A percentile compares a stretch with the other conserved stretches of the same genome.
Conservation (phyloP, 1,140 invertebrate species). For the Galleria mellonella region DNA sequence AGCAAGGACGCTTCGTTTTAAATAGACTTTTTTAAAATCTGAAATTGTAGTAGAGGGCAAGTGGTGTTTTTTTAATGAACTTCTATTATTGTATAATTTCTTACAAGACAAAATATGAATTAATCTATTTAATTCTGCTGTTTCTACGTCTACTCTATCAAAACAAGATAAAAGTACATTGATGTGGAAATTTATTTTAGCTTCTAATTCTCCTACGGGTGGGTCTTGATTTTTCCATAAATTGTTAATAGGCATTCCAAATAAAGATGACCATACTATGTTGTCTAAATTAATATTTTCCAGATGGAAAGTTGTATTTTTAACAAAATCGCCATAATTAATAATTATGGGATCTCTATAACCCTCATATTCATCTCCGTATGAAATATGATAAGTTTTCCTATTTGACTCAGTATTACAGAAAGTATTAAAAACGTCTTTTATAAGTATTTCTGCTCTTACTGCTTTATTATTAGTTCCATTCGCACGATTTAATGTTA, state of each 20-base stretch:
- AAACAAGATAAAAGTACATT: conserved; percentile 53
- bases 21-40: conserved; percentile 55
- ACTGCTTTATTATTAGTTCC: conserved; percentile 21
- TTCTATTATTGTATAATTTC: conserved; percentile 58
- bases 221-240: conserved; percentile 36
- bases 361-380: conserved; percentile 50
- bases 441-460: conserved; percentile 40
- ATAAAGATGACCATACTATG: conserved; percentile 33
- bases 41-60: conserved; percentile 30
- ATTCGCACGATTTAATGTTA: conserved; percentile 20
- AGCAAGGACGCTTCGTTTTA: conserved; percentile 53
- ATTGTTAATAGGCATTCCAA: conserved; percentile 44
- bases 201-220: conserved; percentile 31
- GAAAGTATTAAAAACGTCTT: conserved; percentile 39
- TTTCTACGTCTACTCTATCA: conserved; percentile 51
- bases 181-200: conserved; percentile 53
- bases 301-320: conserved; percentile 53
- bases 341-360: conserved; percentile 48
- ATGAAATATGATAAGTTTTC: conserved; percentile 45
- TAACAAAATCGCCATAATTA: conserved; percentile 44
- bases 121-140: conserved; percentile 41
- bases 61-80: conserved; percentile 43
- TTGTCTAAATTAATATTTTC: conserved; percentile 48
- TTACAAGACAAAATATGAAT: conserved; percentile 53
- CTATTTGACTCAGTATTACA: conserved; percentile 33